A percentile compares a stretch with the other conserved stretches of the same genome.
Evolutionary conservation across 2,888 invertebrate genomes (phyloP).

Genomic region (Sinopyrophorus schimmeli): DNA sequence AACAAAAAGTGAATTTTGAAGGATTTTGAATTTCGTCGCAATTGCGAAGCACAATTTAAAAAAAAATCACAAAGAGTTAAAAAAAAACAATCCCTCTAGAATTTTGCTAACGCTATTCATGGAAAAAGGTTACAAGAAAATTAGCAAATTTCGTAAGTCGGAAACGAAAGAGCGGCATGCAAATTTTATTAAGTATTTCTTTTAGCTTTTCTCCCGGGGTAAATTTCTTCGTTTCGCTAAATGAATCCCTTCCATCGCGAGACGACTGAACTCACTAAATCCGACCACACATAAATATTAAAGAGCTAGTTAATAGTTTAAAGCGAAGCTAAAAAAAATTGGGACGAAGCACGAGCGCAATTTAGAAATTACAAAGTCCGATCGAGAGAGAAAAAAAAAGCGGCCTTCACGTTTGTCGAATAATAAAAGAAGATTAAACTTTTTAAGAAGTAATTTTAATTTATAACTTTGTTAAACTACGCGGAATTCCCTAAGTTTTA

Average conservation of each 20-base stretch:
- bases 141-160: constrained; percentile 18
- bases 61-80: too few species aligned
- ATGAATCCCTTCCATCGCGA: constrained; percentile 9
- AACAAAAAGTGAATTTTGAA: too few species aligned
- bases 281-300: constrained; percentile 15
- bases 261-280: constrained; percentile 7
- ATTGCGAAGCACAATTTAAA: too few species aligned
- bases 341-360: too few species aligned
- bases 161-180: constrained; percentile 2
- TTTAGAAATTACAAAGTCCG: too few species aligned
- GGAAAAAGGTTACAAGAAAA: constrained; percentile 19
- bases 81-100: constrained; percentile 25
- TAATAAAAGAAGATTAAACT: too few species aligned
- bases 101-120: constrained; percentile 28
- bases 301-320: constrained; percentile 13
- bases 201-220: constrained; percentile 4
- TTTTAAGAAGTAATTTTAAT: too few species aligned
- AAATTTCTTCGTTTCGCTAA: constrained; percentile 14
- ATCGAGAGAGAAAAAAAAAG: too few species aligned
- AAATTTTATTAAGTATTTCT: constrained; percentile 22
- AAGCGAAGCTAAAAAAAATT: constrained; percentile 4
- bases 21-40: too few species aligned
- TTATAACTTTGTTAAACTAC: too few species aligned
- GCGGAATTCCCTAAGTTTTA: too few species aligned
- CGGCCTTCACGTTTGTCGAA: too few species aligned